A percentile compares a stretch with the other conserved stretches of the same genome.
These are phyloP conservation scores for Triplophysa dalaica DNA, from an alignment of 2,113 vertebrate genomes.

Conservation along the genomic window DNA sequence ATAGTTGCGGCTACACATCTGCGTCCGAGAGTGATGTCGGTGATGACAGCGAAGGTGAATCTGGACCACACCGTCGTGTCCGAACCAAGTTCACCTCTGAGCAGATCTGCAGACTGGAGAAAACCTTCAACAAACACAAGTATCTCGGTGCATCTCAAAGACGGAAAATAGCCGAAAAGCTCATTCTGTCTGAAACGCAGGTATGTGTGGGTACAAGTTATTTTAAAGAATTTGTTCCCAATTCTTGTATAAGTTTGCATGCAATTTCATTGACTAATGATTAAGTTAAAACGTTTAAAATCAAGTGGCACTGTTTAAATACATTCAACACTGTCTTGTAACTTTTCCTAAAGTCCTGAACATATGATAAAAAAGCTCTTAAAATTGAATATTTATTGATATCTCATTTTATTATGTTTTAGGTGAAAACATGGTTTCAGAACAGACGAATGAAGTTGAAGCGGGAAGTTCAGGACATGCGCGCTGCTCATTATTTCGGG, in stretches of 20 bases:
- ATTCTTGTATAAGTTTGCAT: too few species aligned
- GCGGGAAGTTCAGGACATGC: constrained; percentile 74
- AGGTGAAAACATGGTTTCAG: constrained; percentile 89
- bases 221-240: too few species aligned
- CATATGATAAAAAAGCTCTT: too few species aligned
- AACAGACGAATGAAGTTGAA: constrained; percentile 84
- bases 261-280: too few species aligned
- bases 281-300: too few species aligned
- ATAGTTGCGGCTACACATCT: constrained; percentile 61
- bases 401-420: background rate
- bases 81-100: constrained; percentile 78
- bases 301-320: too few species aligned
- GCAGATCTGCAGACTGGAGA: constrained; percentile 78
- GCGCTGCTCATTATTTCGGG: constrained; percentile 57
- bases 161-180: constrained; percentile 66
- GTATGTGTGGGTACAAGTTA: constrained; percentile 52
- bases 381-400: too few species aligned
- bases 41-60: constrained; percentile 63
- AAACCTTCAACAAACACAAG: constrained; percentile 72
- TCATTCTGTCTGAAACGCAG: constrained; percentile 81
- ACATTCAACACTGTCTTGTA: too few species aligned
- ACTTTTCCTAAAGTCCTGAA: too few species aligned
- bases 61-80: constrained; percentile 59
- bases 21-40: constrained; percentile 65
- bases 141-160: constrained; percentile 75